Percentiles rank a stretch among this genome's conserved stretches.
phyloP scores from a whole-genome alignment of 2,113 vertebrate genomes.

The Cyprinodon brontotheroides region DNA sequence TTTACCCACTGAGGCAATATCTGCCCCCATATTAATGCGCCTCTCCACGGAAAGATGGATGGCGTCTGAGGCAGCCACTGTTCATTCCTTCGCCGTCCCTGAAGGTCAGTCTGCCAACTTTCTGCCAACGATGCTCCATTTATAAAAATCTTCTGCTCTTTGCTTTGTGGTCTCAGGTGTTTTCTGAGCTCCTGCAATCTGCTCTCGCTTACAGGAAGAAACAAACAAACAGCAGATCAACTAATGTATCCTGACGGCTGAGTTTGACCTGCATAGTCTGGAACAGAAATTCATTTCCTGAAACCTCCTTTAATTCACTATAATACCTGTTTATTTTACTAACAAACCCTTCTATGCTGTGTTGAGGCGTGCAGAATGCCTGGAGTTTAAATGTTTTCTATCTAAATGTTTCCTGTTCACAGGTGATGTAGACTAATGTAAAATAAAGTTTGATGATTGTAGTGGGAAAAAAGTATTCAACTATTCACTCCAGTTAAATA shows the following conservation, averaged over 20 bases:
- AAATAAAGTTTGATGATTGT: no score
- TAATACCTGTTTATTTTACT: no score
- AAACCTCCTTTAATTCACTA: no score
- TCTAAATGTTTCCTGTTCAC: no score
- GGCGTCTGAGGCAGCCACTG: slow-evolving; percentile 28
- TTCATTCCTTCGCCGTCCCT: slow-evolving; percentile 30
- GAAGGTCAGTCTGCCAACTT: slow-evolving; percentile 54
- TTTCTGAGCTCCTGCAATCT: slow-evolving; percentile 35
- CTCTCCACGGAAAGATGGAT: slow-evolving; percentile 60
- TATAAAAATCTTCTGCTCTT: slow-evolving; percentile 5
- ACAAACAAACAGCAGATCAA: slow-evolving; percentile 20
- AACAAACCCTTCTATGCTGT: no score
- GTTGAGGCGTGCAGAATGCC: no score
- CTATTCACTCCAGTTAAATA: no score
- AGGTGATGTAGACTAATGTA: no score
- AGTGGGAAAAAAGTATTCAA: no score
- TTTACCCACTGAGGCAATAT: slow-evolving; percentile 64
- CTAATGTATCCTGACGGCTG: slow-evolving; percentile 15
- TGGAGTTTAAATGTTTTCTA: no score
- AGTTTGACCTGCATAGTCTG: neutral
- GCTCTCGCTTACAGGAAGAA: slow-evolving; percentile 34
- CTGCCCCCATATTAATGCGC: slow-evolving; percentile 54
- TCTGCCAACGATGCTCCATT: slow-evolving; percentile 22
- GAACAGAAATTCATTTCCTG: neutral
- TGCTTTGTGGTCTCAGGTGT: slow-evolving; percentile 51